A percentile compares a stretch with the other conserved stretches of the same genome.
phyloP scores from a whole-genome alignment of 64 coral and sea anemone species.

The Platygyra sinensis region DNA sequence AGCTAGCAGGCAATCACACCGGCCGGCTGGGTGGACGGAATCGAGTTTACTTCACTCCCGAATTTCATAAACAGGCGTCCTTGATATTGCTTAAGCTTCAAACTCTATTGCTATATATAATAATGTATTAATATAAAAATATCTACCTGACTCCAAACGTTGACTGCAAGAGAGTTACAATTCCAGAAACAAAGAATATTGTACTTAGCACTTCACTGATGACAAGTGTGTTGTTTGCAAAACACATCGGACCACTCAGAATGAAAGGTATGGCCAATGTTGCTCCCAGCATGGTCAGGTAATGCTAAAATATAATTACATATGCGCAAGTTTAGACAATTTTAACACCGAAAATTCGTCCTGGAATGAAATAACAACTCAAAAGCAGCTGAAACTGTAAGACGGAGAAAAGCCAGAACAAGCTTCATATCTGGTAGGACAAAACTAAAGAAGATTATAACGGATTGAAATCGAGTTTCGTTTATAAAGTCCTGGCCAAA shows the following conservation, averaged over 20 bases:
- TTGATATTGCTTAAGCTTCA: background rate
- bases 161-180: constrained; percentile 81
- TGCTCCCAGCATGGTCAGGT: constrained; percentile 93
- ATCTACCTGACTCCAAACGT: constrained; percentile 86
- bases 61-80: background rate
- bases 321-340: too few species aligned
- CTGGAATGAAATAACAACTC: too few species aligned
- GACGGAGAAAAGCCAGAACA: too few species aligned
- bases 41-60: too few species aligned
- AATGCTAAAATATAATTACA: constrained; percentile 73
- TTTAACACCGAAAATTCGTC: too few species aligned
- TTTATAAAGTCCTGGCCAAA: too few species aligned
- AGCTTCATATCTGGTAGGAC: too few species aligned
- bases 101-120: background rate
- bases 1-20: too few species aligned
- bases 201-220: constrained; percentile 86
- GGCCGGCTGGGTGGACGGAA: too few species aligned
- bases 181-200: constrained; percentile 88
- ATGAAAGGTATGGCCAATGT: constrained; percentile 82
- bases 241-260: constrained; percentile 74
- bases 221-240: constrained; percentile 59
- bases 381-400: too few species aligned
- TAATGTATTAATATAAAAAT: background rate
- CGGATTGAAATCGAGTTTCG: too few species aligned
- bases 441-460: too few species aligned